These are phyloP conservation scores for Agapornis canus DNA, from an alignment of 2,797 vertebrate genomes.

Conservation along the genomic window DNA sequence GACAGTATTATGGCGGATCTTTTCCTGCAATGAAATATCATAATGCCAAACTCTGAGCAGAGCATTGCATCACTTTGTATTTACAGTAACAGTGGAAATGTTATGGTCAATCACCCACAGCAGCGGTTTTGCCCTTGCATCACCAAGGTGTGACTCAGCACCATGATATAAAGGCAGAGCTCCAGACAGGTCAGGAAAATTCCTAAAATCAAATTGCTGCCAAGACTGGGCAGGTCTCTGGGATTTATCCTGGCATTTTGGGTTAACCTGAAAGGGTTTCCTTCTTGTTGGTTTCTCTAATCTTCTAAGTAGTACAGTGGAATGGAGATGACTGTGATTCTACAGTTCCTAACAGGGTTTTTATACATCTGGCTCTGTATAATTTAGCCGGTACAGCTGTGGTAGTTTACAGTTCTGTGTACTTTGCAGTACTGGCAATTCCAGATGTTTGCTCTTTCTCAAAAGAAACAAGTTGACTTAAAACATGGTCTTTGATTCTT, in stretches of 20 bases:
- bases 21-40: neutral
- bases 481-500: neutral
- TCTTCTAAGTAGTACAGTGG: neutral
- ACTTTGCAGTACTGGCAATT: neutral
- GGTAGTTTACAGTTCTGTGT: constrained; percentile 22
- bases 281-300: neutral
- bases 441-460: neutral
- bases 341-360: neutral
- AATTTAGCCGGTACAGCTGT: constrained; percentile 31
- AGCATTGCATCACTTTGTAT: neutral
- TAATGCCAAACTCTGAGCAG: neutral
- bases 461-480: neutral
- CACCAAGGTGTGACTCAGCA: neutral
- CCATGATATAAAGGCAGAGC: neutral
- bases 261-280: constrained; percentile 12
- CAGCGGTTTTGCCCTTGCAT: neutral
- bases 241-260: neutral
- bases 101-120: neutral
- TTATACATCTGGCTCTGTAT: neutral
- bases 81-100: neutral
- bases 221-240: neutral
- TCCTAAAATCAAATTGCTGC: neutral
- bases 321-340: neutral
- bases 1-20: neutral
- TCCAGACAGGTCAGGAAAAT: neutral